These are phyloP conservation scores for Hybognathus amarus DNA, from an alignment of 2,797 vertebrate genomes.

Conservation along the genomic window DNA sequence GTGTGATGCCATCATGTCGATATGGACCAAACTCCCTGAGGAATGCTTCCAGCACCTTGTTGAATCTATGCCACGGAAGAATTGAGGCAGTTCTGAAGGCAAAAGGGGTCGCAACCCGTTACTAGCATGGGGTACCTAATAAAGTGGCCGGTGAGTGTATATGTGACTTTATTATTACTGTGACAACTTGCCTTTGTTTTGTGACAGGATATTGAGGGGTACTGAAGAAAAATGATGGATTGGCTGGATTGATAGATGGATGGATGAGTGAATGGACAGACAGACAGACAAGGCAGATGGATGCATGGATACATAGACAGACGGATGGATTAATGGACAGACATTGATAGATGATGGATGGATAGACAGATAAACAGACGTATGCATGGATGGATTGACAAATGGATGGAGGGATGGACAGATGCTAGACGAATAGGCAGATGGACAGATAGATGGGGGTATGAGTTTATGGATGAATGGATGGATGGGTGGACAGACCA, in stretches of 20 bases:
- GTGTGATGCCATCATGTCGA: no score
- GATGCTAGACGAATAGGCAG: fast-evolving
- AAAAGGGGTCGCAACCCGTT: no score
- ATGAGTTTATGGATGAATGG: background rate
- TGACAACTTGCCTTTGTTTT: no score
- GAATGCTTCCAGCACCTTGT: no score
- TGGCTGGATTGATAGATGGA: fast-evolving
- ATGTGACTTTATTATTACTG: no score
- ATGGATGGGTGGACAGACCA: fast-evolving
- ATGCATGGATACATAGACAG: background rate
- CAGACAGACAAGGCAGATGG: no score
- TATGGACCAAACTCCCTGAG: no score
- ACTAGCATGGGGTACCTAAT: no score
- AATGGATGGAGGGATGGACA: fast-evolving
- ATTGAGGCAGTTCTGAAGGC: no score
- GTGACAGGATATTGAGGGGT: background rate
- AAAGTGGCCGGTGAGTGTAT: no score
- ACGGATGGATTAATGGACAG: background rate
- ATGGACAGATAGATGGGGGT: background rate
- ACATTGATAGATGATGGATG: no score
- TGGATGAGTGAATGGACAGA: background rate
- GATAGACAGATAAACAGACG: background rate
- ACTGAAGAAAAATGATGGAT: background rate
- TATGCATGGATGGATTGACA: background rate
- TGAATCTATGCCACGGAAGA: no score